Evolutionary conservation across 2,888 invertebrate genomes (phyloP).

Genomic region (Apodemia mormo): DNA sequence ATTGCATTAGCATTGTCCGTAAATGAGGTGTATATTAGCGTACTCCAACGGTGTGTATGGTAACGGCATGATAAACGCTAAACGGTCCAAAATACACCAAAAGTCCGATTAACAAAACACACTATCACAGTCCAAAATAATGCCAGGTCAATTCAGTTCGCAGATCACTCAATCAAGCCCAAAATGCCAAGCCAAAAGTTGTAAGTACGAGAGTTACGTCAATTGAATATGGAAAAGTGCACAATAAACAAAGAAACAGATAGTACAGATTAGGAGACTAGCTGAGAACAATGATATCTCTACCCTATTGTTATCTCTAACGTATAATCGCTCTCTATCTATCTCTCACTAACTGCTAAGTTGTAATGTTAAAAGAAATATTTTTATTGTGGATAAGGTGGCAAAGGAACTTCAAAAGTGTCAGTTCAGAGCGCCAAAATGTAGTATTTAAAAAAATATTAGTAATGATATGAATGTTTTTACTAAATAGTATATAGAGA

Average conservation of each 20-base stretch:
- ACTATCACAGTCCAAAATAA: background rate
- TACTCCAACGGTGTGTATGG: background rate
- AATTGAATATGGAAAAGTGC: background rate
- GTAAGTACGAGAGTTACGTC: background rate
- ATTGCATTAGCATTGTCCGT: background rate
- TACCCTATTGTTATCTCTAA: too few species aligned
- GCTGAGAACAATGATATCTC: too few species aligned
- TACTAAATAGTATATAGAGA: too few species aligned
- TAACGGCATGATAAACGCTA: background rate
- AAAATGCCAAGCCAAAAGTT: conserved; percentile 5
- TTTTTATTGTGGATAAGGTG: too few species aligned
- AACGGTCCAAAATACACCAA: background rate
- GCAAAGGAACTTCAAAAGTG: too few species aligned
- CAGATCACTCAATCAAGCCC: background rate
- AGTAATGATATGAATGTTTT: too few species aligned
- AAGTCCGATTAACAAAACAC: background rate
- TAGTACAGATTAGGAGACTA: background rate
- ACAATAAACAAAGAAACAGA: background rate
- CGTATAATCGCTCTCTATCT: too few species aligned
- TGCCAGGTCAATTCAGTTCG: background rate
- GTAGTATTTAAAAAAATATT: too few species aligned
- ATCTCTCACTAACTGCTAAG: too few species aligned
- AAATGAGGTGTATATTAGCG: background rate
- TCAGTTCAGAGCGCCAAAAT: too few species aligned
- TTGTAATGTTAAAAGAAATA: too few species aligned